Conservation (phyloP, 2,113 vertebrate species). For the Macroglossus sobrinus region DNA sequence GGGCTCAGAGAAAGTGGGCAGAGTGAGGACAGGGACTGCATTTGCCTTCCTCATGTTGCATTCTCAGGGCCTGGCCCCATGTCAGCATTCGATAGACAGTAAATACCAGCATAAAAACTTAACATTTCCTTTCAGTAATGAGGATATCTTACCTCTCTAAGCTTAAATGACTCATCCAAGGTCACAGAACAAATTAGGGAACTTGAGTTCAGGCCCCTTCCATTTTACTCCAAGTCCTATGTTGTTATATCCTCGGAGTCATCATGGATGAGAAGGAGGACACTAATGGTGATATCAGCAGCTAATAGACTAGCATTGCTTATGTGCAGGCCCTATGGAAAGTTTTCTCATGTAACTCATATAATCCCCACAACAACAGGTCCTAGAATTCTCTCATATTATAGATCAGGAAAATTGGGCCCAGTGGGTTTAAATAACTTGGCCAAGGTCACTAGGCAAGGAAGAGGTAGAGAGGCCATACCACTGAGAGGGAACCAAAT, state of each 20-base stretch:
- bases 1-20: background rate
- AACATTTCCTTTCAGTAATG: background rate
- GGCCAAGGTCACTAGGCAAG: background rate
- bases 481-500: background rate
- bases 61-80: background rate
- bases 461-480: background rate
- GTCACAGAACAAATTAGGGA: background rate
- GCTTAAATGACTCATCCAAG: background rate
- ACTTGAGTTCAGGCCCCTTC: background rate
- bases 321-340: background rate
- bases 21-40: accelerated
- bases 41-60: background rate
- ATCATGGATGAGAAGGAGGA: background rate
- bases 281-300: background rate
- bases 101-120: background rate
- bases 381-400: background rate
- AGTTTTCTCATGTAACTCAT: background rate
- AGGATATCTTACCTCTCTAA: background rate
- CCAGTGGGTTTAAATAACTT: background rate
- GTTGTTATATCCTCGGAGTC: background rate
- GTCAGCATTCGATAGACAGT: background rate
- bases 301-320: background rate
- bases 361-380: background rate
- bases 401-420: background rate
- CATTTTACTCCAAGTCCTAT: background rate